Evolutionary conservation across 2,797 vertebrate species (phyloP).

Genomic region (Anableps anableps): DNA sequence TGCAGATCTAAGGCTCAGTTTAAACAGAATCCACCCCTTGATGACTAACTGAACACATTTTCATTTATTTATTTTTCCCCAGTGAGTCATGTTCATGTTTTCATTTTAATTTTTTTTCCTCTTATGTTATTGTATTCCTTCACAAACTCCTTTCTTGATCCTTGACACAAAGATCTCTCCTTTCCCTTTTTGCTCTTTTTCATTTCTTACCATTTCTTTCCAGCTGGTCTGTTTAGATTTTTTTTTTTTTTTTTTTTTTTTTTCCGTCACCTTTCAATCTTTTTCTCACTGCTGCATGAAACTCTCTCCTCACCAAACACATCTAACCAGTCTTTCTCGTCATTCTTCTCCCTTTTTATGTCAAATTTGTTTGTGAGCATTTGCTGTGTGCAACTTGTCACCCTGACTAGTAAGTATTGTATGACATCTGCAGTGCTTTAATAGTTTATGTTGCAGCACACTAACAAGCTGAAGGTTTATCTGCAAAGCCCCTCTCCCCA

Average conservation of each 20-base stretch:
- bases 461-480: constrained; percentile 73
- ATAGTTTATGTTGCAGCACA: constrained; percentile 77
- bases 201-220: constrained; percentile 46
- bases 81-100: constrained; percentile 55
- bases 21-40: constrained; percentile 30
- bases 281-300: constrained; percentile 45
- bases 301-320: constrained; percentile 17
- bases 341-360: constrained; percentile 45
- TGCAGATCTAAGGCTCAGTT: constrained; percentile 27
- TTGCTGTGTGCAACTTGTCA: constrained; percentile 66
- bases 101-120: constrained; percentile 32
- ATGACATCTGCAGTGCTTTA: constrained; percentile 66
- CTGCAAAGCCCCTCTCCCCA: constrained; percentile 33
- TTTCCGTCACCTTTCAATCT: constrained; percentile 21
- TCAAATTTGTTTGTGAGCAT: constrained; percentile 65
- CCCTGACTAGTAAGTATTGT: constrained; percentile 78
- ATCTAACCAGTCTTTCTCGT: constrained; percentile 52
- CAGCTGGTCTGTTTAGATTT: constrained; percentile 34
- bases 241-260: constrained; percentile 36
- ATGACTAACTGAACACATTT: constrained; percentile 61
- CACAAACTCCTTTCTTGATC: constrained; percentile 50
- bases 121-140: constrained; percentile 62
- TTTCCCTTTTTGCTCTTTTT: constrained; percentile 37
- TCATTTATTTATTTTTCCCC: constrained; percentile 39
- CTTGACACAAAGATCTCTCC: constrained; percentile 38